A percentile compares a stretch with the other conserved stretches of the same genome.
Conservation (phyloP, 2,797 vertebrate genomes). For the Bradypodion pumilum region DNA sequence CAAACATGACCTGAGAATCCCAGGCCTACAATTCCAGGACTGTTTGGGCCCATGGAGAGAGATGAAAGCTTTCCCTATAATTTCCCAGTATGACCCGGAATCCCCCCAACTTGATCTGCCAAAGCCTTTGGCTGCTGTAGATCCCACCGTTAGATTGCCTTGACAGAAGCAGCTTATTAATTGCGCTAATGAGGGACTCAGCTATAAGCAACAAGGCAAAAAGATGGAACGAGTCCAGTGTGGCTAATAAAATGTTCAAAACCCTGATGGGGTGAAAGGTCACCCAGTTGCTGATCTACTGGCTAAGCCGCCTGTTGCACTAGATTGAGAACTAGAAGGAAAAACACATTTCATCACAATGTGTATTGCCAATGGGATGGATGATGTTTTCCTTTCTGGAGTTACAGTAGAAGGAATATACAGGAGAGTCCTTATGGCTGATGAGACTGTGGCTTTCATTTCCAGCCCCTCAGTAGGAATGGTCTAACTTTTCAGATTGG, state of each 20-base stretch:
- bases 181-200: slow-evolving; percentile 75
- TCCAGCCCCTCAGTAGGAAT: background rate
- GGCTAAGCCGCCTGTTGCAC: slow-evolving; percentile 62
- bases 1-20: slow-evolving; percentile 65
- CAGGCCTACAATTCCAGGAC: slow-evolving; percentile 62
- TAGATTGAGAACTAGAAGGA: slow-evolving; percentile 61
- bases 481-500: background rate
- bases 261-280: slow-evolving; percentile 66
- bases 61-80: slow-evolving; percentile 66
- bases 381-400: slow-evolving; percentile 56
- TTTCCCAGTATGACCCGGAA: slow-evolving; percentile 57
- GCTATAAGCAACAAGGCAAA: slow-evolving; percentile 43
- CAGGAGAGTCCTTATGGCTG: background rate
- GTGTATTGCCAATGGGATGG: slow-evolving; percentile 61
- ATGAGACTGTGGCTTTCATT: fast-evolving
- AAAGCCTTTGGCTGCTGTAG: slow-evolving; percentile 65
- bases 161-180: slow-evolving; percentile 72
- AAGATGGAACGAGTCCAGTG: slow-evolving; percentile 60
- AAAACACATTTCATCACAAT: slow-evolving; percentile 47
- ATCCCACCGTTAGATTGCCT: slow-evolving; percentile 61
- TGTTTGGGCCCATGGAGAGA: slow-evolving; percentile 55
- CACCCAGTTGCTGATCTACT: slow-evolving; percentile 71
- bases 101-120: slow-evolving; percentile 64
- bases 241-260: slow-evolving; percentile 63
- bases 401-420: background rate